These are phyloP conservation scores for Epizoanthus ramosus DNA, from an alignment of 92 coral and sea anemone species.

Conservation along the genomic window DNA sequence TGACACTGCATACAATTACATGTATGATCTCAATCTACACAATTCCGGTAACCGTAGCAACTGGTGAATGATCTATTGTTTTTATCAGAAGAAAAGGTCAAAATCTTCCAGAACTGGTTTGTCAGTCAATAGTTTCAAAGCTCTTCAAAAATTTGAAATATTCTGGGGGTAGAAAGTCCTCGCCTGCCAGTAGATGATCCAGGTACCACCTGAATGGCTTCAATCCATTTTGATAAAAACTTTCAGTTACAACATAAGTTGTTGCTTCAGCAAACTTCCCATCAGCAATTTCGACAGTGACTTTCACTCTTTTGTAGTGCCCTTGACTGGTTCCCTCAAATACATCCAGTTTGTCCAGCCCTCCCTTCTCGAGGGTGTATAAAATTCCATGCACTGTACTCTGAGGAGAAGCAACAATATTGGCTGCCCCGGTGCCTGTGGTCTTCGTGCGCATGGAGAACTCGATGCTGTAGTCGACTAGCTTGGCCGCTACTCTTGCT, in stretches of 20 bases:
- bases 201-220: slow-evolving; percentile 66
- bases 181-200: slow-evolving; percentile 66
- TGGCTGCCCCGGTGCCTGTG: slow-evolving; percentile 70
- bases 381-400: slow-evolving; percentile 76
- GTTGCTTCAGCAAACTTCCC: slow-evolving; percentile 62
- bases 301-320: slow-evolving; percentile 54
- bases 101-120: slow-evolving; percentile 4
- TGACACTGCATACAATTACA: no score
- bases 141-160: slow-evolving; percentile 59
- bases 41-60: no score
- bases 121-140: slow-evolving; percentile 49
- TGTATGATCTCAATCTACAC: no score
- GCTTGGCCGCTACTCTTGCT: slow-evolving; percentile 64
- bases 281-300: slow-evolving; percentile 51
- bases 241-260: slow-evolving; percentile 59
- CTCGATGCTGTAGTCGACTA: slow-evolving; percentile 61
- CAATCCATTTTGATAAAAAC: slow-evolving; percentile 58
- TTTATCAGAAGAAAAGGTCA: no score
- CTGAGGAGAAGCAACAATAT: slow-evolving; percentile 48
- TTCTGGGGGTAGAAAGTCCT: slow-evolving; percentile 66
- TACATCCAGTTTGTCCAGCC: slow-evolving; percentile 71
- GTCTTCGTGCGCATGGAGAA: slow-evolving; percentile 55
- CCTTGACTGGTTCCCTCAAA: slow-evolving; percentile 74
- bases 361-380: slow-evolving; percentile 73
- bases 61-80: no score